Base-by-base conservation (phyloP, 2,113 vertebrate species). In the Xenopus laevis region DNA sequence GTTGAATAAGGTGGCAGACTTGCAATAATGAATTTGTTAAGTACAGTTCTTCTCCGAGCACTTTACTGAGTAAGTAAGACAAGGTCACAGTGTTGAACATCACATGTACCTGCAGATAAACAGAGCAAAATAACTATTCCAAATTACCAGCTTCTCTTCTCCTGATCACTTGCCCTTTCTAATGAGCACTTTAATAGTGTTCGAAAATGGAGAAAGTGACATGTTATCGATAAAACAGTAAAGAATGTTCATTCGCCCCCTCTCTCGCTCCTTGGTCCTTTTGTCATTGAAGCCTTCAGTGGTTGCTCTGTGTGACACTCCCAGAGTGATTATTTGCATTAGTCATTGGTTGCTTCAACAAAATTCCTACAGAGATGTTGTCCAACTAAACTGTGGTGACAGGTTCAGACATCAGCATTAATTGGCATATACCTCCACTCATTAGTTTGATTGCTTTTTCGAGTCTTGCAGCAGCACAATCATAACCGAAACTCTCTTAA, bases 371-470 rank as follows among this genome's bases (percentile, higher is more conserved):
- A 60, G 33, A 23, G 68, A 46, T 12, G 21, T 21, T 68, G 58
- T 40, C 57, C 4, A 60, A 45, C 55, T 13, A 12, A 61, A 71
- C 40, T 21, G 11, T 18, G 12, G 9, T 61, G 57, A 71, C 58
- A 62, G 69, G 69, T 57, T 61, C 13, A 17, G 58, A 61, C 46
- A 71, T 71, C 69, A 62, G 3, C 58, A 45, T 71, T 71, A 71
- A 71, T 71, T 61, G 58, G 69, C 69, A 46, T 13, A 47, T 58
- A 59, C 58, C 45, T 47, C 15, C 12, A 52, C 21, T 62, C 18
- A 52, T 71, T 63, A 62, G 47, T 20, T 21, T 30, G 10, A 63
- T 45, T 20, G 30, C 10, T 44, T 13, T 20, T 45, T n/a, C n/a
- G 13, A 45, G 8, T 4, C 68, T 47, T 8, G 21, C 13, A 63